A percentile compares a stretch with the other conserved stretches of the same genome.
Conservation (phyloP, 2,797 vertebrate genomes). For the Caiman crocodilus region DNA sequence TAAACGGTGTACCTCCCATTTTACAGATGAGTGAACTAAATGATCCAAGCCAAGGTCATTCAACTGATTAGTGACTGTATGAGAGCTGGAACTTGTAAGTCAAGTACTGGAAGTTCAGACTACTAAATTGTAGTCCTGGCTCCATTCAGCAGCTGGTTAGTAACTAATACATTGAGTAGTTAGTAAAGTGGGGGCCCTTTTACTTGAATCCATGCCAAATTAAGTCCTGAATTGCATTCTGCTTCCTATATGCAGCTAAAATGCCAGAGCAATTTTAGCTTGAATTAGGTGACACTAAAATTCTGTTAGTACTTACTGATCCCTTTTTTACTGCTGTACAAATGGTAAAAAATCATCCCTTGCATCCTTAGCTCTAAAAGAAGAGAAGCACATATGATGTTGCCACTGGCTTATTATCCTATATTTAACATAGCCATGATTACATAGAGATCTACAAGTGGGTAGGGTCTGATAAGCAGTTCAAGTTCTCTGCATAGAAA, state of each 20-base stretch:
- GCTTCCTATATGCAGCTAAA: not conserved
- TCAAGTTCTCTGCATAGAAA: constrained; percentile 87
- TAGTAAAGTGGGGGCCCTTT: not conserved
- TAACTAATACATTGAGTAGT: not conserved
- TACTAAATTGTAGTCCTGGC: not conserved
- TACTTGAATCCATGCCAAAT: not conserved
- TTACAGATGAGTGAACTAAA: accelerated
- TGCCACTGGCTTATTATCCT: constrained; percentile 77
- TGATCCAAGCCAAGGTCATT: accelerated
- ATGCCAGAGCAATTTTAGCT: constrained; percentile 5
- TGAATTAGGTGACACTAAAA: not conserved
- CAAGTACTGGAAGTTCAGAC: too few relatives aligned
- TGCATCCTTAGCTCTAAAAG: not conserved
- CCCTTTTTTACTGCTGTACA: not conserved
- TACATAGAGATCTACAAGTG: constrained; percentile 54
- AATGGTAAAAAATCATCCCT: not conserved
- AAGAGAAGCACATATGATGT: constrained; percentile 48
- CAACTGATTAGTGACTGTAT: not conserved
- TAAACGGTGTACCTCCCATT: not conserved
- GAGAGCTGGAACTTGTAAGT: too few relatives aligned
- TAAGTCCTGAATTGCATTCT: not conserved
- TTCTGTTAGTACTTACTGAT: constrained; percentile 4
- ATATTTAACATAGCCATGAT: constrained; percentile 83
- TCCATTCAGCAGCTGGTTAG: not conserved
- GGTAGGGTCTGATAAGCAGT: constrained; percentile 73